phyloP scores from a whole-genome alignment of 2,888 invertebrate genomes.

The Heliothis peltigera region DNA sequence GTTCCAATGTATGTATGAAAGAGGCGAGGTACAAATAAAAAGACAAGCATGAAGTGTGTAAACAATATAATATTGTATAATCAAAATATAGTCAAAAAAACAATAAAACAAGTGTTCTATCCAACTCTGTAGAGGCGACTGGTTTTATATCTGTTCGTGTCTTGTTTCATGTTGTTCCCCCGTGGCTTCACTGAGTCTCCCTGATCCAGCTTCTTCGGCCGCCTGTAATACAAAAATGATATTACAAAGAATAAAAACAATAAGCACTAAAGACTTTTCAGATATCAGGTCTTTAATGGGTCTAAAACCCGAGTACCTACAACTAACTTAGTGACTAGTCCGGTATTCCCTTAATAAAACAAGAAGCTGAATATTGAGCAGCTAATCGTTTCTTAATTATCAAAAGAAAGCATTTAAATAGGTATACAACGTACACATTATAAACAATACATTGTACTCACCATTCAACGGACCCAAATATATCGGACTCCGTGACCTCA shows the following conservation, averaged over 20 bases:
- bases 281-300: too few species aligned
- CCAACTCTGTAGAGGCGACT: constrained; percentile 62
- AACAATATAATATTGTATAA: constrained; percentile 22
- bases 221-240: constrained; percentile 59
- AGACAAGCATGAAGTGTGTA: constrained; percentile 1
- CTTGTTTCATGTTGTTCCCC: constrained; percentile 54
- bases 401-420: too few species aligned
- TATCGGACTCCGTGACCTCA: constrained; percentile 86
- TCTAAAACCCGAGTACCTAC: too few species aligned
- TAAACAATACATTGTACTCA: constrained; percentile 63
- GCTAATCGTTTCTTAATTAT: too few species aligned
- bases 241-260: not conserved
- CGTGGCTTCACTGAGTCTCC: constrained; percentile 67
- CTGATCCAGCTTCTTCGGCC: constrained; percentile 70
- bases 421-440: too few species aligned
- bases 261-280: not conserved
- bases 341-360: too few species aligned
- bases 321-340: too few species aligned
- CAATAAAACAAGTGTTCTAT: constrained; percentile 38
- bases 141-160: constrained; percentile 53
- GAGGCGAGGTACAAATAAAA: not conserved
- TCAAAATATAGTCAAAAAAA: constrained; percentile 32
- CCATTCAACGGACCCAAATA: constrained; percentile 79
- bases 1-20: too few species aligned
- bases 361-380: too few species aligned